These are phyloP conservation scores for Margarornis squamiger DNA, from an alignment of 2,797 vertebrate genomes.

Conservation along the genomic window DNA sequence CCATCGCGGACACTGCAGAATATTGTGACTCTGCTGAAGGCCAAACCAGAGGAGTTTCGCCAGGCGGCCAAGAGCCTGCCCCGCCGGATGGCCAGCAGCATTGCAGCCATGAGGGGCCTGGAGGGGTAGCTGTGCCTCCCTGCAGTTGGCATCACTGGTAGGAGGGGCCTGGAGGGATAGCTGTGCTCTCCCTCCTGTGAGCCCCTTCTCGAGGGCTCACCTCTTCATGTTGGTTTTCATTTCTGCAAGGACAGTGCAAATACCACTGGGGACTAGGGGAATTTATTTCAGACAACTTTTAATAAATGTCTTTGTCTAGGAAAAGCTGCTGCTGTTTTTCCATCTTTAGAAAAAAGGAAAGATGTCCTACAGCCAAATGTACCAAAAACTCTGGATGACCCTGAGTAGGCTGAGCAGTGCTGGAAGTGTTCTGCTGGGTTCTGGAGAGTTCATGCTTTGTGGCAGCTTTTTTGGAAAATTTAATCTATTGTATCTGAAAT, in stretches of 20 bases:
- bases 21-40: slow-evolving; percentile 83
- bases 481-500: background rate
- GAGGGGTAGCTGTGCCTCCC: slow-evolving; percentile 72
- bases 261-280: background rate
- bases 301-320: background rate
- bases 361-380: background rate
- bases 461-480: background rate
- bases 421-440: background rate
- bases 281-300: background rate
- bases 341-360: background rate
- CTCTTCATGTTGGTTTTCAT: background rate
- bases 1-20: slow-evolving; percentile 86
- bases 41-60: slow-evolving; percentile 88
- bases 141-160: slow-evolving; percentile 76
- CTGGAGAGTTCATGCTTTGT: background rate
- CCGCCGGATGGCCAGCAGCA: slow-evolving; percentile 80
- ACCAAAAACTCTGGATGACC: background rate
- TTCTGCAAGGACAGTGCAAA: background rate
- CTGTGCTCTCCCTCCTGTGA: rapidly evolving
- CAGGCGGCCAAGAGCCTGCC: slow-evolving; percentile 85
- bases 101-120: slow-evolving; percentile 84
- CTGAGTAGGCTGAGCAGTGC: background rate
- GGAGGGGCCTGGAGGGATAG: slow-evolving; percentile 82
- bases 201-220: background rate
- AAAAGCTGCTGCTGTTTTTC: background rate